Base-by-base conservation (phyloP, 2,797 vertebrate species). In the Gymnoscopelus microlampas region DNA sequence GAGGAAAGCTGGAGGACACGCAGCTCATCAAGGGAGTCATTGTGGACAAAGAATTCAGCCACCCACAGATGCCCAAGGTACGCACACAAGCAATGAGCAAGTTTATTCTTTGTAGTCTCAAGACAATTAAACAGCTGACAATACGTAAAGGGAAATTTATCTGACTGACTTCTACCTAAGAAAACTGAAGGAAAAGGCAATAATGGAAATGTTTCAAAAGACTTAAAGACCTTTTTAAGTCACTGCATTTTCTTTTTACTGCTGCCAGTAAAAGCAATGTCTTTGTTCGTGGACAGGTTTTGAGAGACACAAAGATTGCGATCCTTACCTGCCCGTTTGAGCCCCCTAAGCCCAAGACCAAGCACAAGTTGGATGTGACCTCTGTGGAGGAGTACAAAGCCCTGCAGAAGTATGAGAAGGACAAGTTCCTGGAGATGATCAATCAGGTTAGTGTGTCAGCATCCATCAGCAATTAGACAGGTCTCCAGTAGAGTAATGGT, bases 31-130 rank as follows among this genome's bases (percentile, higher is more conserved):
- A 99, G 91, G 98, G 98, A 9, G 98, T 99, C 57, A 88, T 99
- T n/a, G 95, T 99, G 70, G 98, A 99, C 88, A 99, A 99, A 89
- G 98, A 99, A 80, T 99, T 99, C 93, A 99, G 98, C 84, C 98
- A 99, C 83, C 98, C 98, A 0, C 98, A 99, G 88, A 99, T 99
- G 98, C 97, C 98, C 26, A 99, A 99, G 93, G 98, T 98, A 86
- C 84, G 56, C 66, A 87, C 64, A 7, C 61, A 32, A 53, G 8
- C 14, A 35, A 50, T 5, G 19, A 55, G 10, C 4, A 9, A 12
- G 39, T 2, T 51, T 0, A 3, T 55, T 56, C 4, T 59, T 39
- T 1, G 3, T 53, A 57, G 39, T 65, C 5, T 35, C 4, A 7
- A 26, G 5, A 35, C n/a, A 72, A 26, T 53, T 7, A 19, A 26